phyloP scores from a whole-genome alignment of 1,140 invertebrate genomes.

The Procambarus clarkii region DNA sequence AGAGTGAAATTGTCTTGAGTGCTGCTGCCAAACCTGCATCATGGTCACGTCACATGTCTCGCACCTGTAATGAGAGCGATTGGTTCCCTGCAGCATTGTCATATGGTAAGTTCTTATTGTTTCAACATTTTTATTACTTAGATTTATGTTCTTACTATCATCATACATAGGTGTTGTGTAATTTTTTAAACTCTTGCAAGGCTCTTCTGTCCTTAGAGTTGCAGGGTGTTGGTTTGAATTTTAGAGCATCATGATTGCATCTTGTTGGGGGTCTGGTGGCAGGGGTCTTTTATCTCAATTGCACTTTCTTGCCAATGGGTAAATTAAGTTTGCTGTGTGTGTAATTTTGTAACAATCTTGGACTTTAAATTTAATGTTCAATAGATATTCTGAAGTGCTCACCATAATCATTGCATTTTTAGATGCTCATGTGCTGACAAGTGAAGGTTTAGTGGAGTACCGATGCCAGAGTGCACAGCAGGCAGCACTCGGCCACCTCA shows the following conservation, averaged over 20 bases:
- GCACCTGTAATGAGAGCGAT: conserved; percentile 59
- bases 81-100: conserved; percentile 72
- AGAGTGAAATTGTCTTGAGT: conserved; percentile 59
- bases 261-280: no score
- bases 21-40: conserved; percentile 68
- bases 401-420: background rate
- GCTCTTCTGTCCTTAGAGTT: no score
- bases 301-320: no score
- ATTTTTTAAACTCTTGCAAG: no score
- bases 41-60: conserved; percentile 68
- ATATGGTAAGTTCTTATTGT: conserved; percentile 55
- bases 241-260: no score
- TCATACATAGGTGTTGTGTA: no score
- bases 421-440: conserved; percentile 65
- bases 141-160: background rate
- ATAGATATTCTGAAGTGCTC: background rate
- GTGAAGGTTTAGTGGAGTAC: conserved; percentile 63
- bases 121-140: no score
- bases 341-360: no score
- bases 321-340: no score
- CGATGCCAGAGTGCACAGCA: conserved; percentile 68
- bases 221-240: no score
- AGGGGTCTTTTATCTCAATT: no score
- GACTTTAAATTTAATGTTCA: no score
- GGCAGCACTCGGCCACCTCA: conserved; percentile 49